These are phyloP conservation scores for Catharus minimus DNA, from an alignment of 2,113 vertebrate genomes.

Conservation along the genomic window DNA sequence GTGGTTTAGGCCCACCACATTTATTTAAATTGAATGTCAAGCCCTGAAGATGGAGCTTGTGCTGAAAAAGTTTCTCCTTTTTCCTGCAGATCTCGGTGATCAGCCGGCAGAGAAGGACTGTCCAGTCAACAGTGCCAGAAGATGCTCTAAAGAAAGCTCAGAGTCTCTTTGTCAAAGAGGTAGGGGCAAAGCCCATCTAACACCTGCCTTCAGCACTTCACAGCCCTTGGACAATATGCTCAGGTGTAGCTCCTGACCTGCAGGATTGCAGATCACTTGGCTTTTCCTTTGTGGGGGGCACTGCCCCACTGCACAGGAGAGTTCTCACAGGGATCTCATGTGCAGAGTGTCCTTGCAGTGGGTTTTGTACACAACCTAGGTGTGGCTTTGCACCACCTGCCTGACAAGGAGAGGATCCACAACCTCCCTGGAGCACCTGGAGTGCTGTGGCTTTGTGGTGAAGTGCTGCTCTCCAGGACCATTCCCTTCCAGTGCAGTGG, in stretches of 20 bases:
- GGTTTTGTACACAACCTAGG: neutral
- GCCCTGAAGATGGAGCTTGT: neutral
- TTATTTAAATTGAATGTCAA: neutral
- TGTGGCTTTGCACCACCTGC: neutral
- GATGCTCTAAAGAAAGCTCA: conserved; percentile 89
- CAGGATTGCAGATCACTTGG: neutral
- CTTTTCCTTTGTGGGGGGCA: neutral
- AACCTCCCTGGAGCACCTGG: neutral
- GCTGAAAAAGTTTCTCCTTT: neutral
- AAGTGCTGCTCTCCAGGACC: neutral
- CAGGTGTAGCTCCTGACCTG: neutral
- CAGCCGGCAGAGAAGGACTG: conserved; percentile 85
- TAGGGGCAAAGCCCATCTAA: conserved; percentile 39
- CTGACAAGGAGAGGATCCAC: neutral
- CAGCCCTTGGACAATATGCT: neutral
- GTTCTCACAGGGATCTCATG: neutral
- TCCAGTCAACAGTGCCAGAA: conserved; percentile 88
- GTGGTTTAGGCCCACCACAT: neutral
- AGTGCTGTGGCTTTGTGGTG: neutral
- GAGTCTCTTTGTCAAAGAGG: conserved; percentile 95
- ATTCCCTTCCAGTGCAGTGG: neutral
- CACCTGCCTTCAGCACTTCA: neutral
- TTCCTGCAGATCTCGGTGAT: conserved; percentile 84
- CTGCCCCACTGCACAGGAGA: rapidly evolving
- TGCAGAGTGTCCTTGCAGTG: neutral